Evolutionary conservation across 2,113 vertebrate species (phyloP), one percentile per base, ranked within the genome.

Genomic region (Eulacestoma nigropectus): DNA sequence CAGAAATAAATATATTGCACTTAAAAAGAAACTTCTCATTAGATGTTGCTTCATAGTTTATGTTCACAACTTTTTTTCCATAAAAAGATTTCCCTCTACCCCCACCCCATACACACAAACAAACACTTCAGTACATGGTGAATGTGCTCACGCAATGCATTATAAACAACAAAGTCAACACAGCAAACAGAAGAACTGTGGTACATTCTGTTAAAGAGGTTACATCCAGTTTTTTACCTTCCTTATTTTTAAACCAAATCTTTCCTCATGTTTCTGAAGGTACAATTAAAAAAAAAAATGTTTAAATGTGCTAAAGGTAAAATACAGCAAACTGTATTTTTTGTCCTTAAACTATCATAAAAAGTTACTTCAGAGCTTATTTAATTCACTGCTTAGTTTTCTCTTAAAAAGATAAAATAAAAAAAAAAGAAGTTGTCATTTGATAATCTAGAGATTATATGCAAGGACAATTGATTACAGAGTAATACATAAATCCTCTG

Each of bases 1-100:
- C 98, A 98, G 98, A 99, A 99, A 99, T 99, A 99, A 99, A 99
- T 99, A 99, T 99, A 99, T 99, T 99, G 99, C 99, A 99, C 99
- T 99, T 98, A 98, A 99, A 99, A 99, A 98, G 97, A 98, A 98
- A 98, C 80, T 98, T 97, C 73, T 95, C 88, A 55, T 98, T 97
- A 96, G 96, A 97, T 98, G 97, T 98, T 96, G 94, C 89, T 97
- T 97, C 97, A 98, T 97, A 97, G 96, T 97, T 94, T 96, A 97
- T 90, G 96, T 91, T 97, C 97, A 97, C 97, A 97, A 97, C 95
- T 97, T 97, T 80, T 97, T 95, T 89, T 96, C 97, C 97, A 97
- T 98, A 97, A 98, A 98, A 97, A 97, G 96, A 96, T 98, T 92
- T 92, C 82, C 92, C 94, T 97, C 96, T 93, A 89, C 49, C 52